Evolutionary conservation across 2,888 invertebrate genomes (phyloP), one percentile per base, ranked within the genome.

Genomic region (Syrphus vitripennis): DNA sequence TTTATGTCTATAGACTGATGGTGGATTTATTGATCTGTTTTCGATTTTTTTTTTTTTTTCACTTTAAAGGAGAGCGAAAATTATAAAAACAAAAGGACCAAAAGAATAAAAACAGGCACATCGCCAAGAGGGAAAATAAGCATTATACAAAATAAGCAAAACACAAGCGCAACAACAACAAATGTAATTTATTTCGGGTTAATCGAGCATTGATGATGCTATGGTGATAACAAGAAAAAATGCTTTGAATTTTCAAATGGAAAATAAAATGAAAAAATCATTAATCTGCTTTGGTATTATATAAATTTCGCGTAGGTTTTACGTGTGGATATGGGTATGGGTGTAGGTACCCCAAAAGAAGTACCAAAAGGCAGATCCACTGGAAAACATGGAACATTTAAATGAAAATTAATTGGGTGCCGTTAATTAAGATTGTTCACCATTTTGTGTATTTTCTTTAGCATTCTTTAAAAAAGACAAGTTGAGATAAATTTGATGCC

Each of bases 141-240:
- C n/a, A n/a, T n/a, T n/a, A n/a, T n/a, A n/a, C n/a, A n/a, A n/a
- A n/a, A n/a, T n/a, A n/a, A n/a, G n/a, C n/a, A n/a, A n/a, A n/a
- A n/a, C n/a, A n/a, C n/a, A n/a, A n/a, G n/a, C n/a, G n/a, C n/a
- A n/a, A n/a, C n/a, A n/a, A n/a, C n/a, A n/a, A n/a, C n/a, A n/a
- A 75, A 65, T 83, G 65, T 75, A 71, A 83, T 83, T 83, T 83
- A 75, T 75, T 79, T 83, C 63, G 70, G 65, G 75, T 79, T 78
- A 83, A 83, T 83, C 75, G 79, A 75, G 67, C 65, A 61, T 45
- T 69, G 57, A 65, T 57, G 48, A 45, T 42, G 48, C 61, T 26
- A 40, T 75, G 37, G 42, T 70, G 63, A 65, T 70, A 77, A 76
- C 37, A 82, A 65, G 37, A 12, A 65, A 72, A 75, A 69, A 74